These are phyloP conservation scores for Phyllostomus discolor DNA, from an alignment of 2,113 vertebrate genomes.

Conservation along the genomic window DNA sequence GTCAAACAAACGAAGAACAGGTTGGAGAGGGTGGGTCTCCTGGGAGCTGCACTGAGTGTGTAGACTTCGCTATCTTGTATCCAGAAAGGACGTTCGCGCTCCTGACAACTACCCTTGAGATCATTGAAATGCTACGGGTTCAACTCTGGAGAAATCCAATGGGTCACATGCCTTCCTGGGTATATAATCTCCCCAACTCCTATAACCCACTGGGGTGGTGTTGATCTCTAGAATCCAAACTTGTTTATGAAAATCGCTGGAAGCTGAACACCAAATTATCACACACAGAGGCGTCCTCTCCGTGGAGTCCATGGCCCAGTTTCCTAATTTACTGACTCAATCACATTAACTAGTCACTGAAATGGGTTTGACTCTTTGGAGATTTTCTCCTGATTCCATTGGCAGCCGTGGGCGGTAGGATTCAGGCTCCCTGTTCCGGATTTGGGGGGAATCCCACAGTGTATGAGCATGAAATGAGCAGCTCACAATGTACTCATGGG, in stretches of 20 bases:
- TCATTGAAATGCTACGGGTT: not conserved
- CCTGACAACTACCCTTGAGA: accelerated
- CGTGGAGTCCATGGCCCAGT: not conserved
- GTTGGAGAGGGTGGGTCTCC: accelerated
- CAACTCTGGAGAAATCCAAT: not conserved
- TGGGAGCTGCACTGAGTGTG: accelerated
- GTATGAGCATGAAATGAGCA: accelerated
- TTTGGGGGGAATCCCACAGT: not conserved
- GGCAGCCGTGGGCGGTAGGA: not conserved
- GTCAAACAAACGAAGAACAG: accelerated
- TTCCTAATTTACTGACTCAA: conserved; percentile 47
- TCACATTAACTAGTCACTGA: conserved; percentile 34
- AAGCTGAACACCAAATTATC: conserved; percentile 42
- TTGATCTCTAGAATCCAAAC: conserved; percentile 4
- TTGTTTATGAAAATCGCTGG: conserved; percentile 60
- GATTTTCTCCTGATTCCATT: not conserved
- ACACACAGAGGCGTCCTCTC: conserved; percentile 45
- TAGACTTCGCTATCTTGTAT: accelerated
- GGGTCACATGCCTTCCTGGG: not conserved
- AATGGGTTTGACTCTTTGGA: not conserved
- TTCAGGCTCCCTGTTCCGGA: not conserved
- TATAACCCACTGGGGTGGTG: not conserved
- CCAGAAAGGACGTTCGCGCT: not conserved
- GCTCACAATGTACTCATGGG: accelerated
- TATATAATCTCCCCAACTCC: not conserved